Evolutionary conservation across 2,797 vertebrate genomes (phyloP).

Genomic region (Periparus ater): DNA sequence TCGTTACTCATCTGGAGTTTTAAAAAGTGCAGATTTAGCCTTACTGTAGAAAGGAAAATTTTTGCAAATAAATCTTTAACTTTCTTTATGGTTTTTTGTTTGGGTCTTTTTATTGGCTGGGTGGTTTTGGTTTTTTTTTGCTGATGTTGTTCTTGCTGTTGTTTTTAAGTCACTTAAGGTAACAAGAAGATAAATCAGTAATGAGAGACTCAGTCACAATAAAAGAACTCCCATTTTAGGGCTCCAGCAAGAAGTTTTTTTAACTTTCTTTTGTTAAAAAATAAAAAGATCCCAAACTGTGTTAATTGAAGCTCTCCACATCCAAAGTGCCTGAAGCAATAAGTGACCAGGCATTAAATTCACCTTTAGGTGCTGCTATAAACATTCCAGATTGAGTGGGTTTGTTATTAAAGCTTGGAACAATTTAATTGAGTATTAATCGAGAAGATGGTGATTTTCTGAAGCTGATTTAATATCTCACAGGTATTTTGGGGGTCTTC

Average conservation of each 20-base stretch:
- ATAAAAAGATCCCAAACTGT: no score
- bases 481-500: not conserved
- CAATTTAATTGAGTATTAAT: not conserved
- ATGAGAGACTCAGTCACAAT: not conserved
- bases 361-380: not conserved
- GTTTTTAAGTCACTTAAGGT: not conserved
- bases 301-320: not conserved
- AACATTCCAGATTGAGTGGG: not conserved
- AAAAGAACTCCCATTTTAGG: not conserved
- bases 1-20: not conserved
- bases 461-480: not conserved
- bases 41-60: not conserved
- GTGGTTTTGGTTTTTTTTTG: not conserved
- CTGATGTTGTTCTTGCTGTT: not conserved
- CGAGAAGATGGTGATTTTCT: not conserved
- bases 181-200: not conserved
- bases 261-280: not conserved
- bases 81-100: not conserved
- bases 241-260: rapidly evolving
- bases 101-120: not conserved
- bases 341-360: not conserved
- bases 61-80: not conserved
- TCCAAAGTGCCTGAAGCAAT: not conserved
- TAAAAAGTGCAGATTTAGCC: not conserved
- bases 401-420: not conserved